Evolutionary conservation across 2,797 vertebrate species (phyloP).

Genomic region (Melanotaenia boesemani): DNA sequence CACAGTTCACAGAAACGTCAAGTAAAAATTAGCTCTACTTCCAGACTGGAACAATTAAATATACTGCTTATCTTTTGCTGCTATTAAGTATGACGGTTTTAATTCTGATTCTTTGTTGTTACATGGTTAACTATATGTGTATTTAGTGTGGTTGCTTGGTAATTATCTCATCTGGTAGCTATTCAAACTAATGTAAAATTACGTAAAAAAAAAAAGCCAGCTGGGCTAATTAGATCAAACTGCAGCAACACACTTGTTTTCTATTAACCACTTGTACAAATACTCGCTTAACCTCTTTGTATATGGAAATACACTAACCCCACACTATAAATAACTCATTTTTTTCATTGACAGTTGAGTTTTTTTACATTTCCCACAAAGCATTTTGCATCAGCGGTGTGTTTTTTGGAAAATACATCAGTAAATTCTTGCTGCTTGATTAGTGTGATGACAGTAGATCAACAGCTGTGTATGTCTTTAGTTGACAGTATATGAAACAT

Average conservation of each 20-base stretch:
- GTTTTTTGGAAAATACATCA: background rate
- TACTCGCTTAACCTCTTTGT: too few species aligned
- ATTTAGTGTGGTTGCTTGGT: background rate
- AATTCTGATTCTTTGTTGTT: background rate
- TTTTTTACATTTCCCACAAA: background rate
- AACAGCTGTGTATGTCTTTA: background rate
- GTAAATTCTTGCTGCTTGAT: background rate
- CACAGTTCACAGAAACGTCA: slow-evolving; percentile 1
- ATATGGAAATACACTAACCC: too few species aligned
- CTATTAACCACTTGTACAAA: background rate
- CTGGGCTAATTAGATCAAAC: background rate
- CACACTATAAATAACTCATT: background rate
- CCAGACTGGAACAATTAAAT: background rate
- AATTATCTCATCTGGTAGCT: background rate
- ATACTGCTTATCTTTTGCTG: background rate
- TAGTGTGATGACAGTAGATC: background rate
- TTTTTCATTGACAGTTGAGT: background rate
- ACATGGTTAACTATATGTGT: background rate
- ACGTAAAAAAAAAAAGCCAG: background rate
- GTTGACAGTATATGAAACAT: background rate
- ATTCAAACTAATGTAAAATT: background rate
- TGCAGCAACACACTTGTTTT: background rate
- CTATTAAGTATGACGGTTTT: background rate
- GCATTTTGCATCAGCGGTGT: background rate
- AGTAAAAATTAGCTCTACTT: slow-evolving; percentile 1